These are phyloP conservation scores for Acipenser transmontanus DNA, from an alignment of 2,797 vertebrate genomes.

Conservation along the genomic window DNA sequence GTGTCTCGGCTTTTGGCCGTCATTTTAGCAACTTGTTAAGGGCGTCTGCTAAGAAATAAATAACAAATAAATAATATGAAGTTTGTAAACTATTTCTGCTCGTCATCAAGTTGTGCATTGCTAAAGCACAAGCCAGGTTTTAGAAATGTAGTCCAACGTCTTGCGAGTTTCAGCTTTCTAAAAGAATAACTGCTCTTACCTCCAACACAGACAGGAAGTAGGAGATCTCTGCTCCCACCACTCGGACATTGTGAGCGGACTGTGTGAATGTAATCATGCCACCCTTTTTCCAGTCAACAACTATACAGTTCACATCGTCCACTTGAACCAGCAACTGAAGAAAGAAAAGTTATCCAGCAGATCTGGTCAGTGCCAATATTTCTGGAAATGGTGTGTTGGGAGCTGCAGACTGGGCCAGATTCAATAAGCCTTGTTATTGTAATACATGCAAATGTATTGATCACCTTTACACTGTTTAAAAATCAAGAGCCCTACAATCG, in stretches of 20 bases:
- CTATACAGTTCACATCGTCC: conserved; percentile 4
- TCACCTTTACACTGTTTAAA: too few species aligned
- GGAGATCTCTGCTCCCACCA: conserved; percentile 6
- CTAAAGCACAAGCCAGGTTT: neutral
- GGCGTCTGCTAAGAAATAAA: neutral
- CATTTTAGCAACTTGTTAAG: neutral
- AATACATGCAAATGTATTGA: too few species aligned
- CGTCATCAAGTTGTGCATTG: neutral
- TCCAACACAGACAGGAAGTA: neutral
- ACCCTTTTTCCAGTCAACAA: neutral
- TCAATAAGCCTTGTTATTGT: too few species aligned
- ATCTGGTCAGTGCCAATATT: too few species aligned
- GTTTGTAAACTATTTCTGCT: neutral
- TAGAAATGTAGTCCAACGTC: too few species aligned
- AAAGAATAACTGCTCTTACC: neutral
- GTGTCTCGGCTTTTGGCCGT: neutral
- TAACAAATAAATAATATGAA: neutral
- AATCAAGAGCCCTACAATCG: too few species aligned
- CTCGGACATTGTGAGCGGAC: conserved; percentile 4
- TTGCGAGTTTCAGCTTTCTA: neutral
- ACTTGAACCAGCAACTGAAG: conserved; percentile 1
- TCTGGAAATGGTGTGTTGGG: too few species aligned
- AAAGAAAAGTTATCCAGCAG: neutral
- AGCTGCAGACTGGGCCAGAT: too few species aligned
- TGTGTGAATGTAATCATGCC: neutral